Evolutionary conservation across 1,140 invertebrate genomes (phyloP), one percentile per base, ranked within the genome.

Genomic region (Drosophila persimilis): DNA sequence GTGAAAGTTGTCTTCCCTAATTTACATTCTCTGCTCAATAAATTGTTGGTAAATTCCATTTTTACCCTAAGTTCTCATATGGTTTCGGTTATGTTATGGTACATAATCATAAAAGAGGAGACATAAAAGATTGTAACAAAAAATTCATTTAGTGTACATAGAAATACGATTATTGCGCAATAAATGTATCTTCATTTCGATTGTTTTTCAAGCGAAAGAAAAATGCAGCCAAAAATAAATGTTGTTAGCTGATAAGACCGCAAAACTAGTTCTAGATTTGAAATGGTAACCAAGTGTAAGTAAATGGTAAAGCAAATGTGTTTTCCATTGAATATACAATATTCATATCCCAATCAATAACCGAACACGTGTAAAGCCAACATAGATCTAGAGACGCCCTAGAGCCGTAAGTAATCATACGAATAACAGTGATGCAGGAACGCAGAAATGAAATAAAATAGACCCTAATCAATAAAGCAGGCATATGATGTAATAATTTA

Each of bases 1-100:
- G 81, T 85, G 81, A 85, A 85, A 85, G 64, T 86, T 77, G 81
- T 85, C 81, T 85, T 85, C 81, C 80, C 77, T 85, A 61, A 77
- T 80, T 85, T 85, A 66, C 35, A 47, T 76, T 60, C 9, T n/a
- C 46, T 69, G 46, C 66, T 69, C 53, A 63, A 35, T 52, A 31
- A 41, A 67, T 71, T 48, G 46, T 20, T 39, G 17, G 13, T 26
- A 56, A 20, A 6, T 35, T 39, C 26, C 29, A 0, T 15, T 62
- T 43, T 44, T 20, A 31, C 11, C 29, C 46, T 60, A 22, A 15
- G 43, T 48, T 64, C 46, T 8, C 13, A 29, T 44, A 47, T 56
- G n/a, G 11, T 57, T 67, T 76, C 59, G 61, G 35, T 84, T n/a
- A 35, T 35, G 31, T 11, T 8, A 8, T 55, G 35, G 17, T 15